These are phyloP conservation scores for Apaloderma vittatum DNA, from an alignment of 2,113 vertebrate genomes.

Conservation along the genomic window DNA sequence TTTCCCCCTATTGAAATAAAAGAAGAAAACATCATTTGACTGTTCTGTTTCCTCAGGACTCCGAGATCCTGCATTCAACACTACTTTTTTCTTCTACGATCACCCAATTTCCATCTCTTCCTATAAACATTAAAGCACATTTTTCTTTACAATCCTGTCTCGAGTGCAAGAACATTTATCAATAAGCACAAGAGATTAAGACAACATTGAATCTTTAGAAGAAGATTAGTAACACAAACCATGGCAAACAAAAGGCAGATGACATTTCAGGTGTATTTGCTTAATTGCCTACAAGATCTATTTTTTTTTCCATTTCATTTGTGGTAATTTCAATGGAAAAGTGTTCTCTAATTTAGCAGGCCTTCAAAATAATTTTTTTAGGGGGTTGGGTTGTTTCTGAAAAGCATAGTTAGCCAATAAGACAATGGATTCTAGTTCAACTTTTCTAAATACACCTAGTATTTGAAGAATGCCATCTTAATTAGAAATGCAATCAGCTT, in stretches of 20 bases:
- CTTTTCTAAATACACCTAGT: conserved; percentile 66
- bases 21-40: neutral
- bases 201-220: conserved; percentile 63
- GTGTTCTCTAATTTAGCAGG: neutral
- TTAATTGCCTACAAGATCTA: neutral
- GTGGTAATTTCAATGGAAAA: neutral
- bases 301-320: neutral
- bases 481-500: conserved; percentile 71
- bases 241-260: conserved; percentile 77
- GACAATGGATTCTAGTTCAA: neutral
- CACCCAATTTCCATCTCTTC: conserved; percentile 37
- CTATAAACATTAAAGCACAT: neutral
- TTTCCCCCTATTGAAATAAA: conserved; percentile 80
- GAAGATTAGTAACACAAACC: conserved; percentile 77
- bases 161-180: conserved; percentile 54
- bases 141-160: conserved; percentile 27
- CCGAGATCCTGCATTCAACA: neutral
- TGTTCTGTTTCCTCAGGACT: neutral
- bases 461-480: conserved; percentile 72
- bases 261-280: conserved; percentile 76
- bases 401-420: neutral
- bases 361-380: neutral
- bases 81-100: neutral
- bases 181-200: conserved; percentile 66
- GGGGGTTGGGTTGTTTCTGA: neutral